phyloP scores from a whole-genome alignment of 1,140 invertebrate species.

The Drosophila trapezifrons region DNA sequence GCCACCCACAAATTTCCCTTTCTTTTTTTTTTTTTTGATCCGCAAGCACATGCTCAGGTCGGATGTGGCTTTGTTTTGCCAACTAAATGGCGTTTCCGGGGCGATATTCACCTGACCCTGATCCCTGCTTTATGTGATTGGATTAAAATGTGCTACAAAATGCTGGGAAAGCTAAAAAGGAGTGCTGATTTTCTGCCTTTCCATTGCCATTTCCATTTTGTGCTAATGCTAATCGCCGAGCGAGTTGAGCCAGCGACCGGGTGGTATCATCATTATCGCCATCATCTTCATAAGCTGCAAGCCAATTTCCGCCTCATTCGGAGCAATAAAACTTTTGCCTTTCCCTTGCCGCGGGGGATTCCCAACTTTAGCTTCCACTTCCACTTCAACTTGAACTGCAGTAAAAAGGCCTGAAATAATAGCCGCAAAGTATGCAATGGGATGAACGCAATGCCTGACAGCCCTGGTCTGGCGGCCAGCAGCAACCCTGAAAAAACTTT shows the following conservation, averaged over 20 bases:
- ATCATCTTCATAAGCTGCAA: slow-evolving; percentile 44
- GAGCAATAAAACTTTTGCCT: slow-evolving; percentile 62
- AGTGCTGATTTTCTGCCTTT: neutral
- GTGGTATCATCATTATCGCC: neutral
- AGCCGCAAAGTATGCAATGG: slow-evolving; percentile 73
- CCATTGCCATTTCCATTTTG: neutral
- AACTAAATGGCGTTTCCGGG: slow-evolving; percentile 54
- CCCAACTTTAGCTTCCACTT: slow-evolving; percentile 34
- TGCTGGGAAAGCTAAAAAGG: slow-evolving; percentile 38
- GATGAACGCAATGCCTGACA: slow-evolving; percentile 38
- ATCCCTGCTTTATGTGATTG: slow-evolving; percentile 56
- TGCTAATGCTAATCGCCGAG: neutral
- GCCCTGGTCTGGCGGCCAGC: slow-evolving; percentile 6
- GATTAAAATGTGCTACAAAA: slow-evolving; percentile 63
- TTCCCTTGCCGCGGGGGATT: slow-evolving; percentile 12
- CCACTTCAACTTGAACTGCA: slow-evolving; percentile 41
- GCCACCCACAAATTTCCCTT: slow-evolving; percentile 48
- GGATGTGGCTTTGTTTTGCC: slow-evolving; percentile 58
- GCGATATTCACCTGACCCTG: slow-evolving; percentile 52
- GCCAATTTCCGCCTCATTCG: slow-evolving; percentile 44
- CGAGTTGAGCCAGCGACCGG: neutral
- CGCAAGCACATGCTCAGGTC: slow-evolving; percentile 31
- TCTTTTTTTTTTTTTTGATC: neutral
- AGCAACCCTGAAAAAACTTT: slow-evolving; percentile 35
- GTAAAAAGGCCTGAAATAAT: slow-evolving; percentile 57